phyloP scores from a whole-genome alignment of 2,888 invertebrate genomes.

The Orgyia antiqua region DNA sequence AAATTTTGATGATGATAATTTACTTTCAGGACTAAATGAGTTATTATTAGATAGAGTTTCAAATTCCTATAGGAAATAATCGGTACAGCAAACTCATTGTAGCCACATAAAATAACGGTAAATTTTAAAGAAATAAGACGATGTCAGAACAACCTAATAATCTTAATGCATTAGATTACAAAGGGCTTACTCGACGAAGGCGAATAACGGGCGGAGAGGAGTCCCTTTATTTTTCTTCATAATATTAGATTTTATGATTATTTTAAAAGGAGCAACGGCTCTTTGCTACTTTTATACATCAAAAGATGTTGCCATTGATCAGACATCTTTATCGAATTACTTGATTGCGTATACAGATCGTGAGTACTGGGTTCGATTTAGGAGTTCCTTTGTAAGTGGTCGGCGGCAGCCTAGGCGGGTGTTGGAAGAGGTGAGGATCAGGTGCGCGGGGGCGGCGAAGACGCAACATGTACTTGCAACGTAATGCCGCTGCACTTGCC shows the following conservation, averaged over 20 bases:
- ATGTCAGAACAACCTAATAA: constrained; percentile 61
- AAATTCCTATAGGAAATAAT: no score
- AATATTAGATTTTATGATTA: constrained; percentile 63
- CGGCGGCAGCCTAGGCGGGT: constrained; percentile 40
- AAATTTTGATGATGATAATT: no score
- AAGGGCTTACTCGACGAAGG: constrained; percentile 42
- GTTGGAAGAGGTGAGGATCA: constrained; percentile 19
- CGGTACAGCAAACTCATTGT: constrained; percentile 19
- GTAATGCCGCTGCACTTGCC: constrained; percentile 74
- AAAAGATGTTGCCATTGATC: constrained; percentile 43
- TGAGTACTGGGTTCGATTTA: constrained; percentile 21
- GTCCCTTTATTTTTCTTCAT: constrained; percentile 53
- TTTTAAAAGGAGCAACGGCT: constrained; percentile 50
- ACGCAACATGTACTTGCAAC: constrained; percentile 58
- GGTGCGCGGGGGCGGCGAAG: constrained; percentile 25
- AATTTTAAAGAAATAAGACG: constrained; percentile 53
- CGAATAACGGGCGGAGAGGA: constrained; percentile 35
- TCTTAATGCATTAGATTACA: constrained; percentile 68
- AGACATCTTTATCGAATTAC: constrained; percentile 44
- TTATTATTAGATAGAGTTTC: no score
- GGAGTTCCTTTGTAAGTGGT: constrained; percentile 41
- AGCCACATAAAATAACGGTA: constrained; percentile 34
- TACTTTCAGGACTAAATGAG: no score
- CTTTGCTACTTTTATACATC: constrained; percentile 35
- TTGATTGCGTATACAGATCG: constrained; percentile 33